phyloP scores from a whole-genome alignment of 2,888 invertebrate species.

The Spodoptera picta region DNA sequence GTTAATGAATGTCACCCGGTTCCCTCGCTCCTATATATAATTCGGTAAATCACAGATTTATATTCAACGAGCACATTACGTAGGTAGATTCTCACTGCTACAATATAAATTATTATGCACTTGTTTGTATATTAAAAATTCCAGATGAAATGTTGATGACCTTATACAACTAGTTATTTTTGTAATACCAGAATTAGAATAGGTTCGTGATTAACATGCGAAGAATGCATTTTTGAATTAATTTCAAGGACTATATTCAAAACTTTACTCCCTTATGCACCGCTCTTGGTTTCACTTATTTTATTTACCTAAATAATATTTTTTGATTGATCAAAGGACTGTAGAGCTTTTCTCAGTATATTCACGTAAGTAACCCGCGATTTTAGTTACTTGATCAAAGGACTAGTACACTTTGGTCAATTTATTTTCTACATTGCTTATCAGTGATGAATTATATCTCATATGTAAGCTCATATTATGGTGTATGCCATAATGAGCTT shows the following conservation, averaged over 20 bases:
- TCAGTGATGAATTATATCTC: too few species aligned
- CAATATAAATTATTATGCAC: constrained; percentile 19
- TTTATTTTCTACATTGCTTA: too few species aligned
- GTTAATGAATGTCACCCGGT: too few species aligned
- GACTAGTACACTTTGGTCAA: too few species aligned
- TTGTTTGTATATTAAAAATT: constrained; percentile 15
- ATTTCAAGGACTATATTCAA: not conserved
- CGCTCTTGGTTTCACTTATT: too few species aligned
- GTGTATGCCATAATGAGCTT: too few species aligned
- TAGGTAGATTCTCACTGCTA: not conserved
- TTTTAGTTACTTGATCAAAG: too few species aligned
- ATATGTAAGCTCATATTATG: too few species aligned
- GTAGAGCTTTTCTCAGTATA: too few species aligned
- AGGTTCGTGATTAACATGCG: not conserved
- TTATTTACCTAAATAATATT: too few species aligned
- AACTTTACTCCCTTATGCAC: not conserved
- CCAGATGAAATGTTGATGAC: constrained; percentile 15
- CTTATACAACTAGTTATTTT: constrained; percentile 14
- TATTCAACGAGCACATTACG: constrained; percentile 1
- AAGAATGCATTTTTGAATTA: constrained; percentile 14
- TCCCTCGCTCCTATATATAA: not conserved
- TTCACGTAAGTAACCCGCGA: too few species aligned
- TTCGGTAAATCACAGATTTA: not conserved
- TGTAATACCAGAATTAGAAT: constrained; percentile 6
- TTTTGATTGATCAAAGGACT: too few species aligned